Conservation (phyloP, 2,888 invertebrate genomes). For the Caradrina kadenii region DNA sequence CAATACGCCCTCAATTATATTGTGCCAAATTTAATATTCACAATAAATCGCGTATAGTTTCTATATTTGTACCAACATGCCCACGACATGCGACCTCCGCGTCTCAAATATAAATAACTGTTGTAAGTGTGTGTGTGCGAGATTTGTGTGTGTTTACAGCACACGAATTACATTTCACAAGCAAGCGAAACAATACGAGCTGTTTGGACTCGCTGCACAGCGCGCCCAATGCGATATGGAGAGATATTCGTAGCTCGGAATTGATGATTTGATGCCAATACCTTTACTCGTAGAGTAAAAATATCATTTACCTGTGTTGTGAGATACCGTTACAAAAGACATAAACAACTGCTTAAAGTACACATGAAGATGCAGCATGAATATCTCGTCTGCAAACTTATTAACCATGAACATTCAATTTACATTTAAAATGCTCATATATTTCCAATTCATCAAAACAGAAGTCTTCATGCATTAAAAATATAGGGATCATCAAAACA, state of each 20-base stretch:
- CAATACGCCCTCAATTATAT: conserved; percentile 59
- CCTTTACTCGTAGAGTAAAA: neutral
- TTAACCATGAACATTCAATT: conserved; percentile 18
- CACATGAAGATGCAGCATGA: conserved; percentile 3
- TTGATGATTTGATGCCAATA: too few relatives aligned
- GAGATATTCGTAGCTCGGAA: conserved; percentile 17
- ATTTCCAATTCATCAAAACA: conserved; percentile 46
- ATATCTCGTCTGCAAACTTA: neutral
- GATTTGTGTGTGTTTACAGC: conserved; percentile 79
- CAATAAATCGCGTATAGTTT: conserved; percentile 67
- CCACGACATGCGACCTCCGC: conserved; percentile 81
- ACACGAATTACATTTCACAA: conserved; percentile 83
- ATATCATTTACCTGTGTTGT: neutral
- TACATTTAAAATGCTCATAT: conserved; percentile 14
- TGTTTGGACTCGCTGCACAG: conserved; percentile 66
- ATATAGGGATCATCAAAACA: conserved; percentile 54
- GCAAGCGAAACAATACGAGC: conserved; percentile 84
- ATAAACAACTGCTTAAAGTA: neutral
- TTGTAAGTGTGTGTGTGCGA: conserved; percentile 70
- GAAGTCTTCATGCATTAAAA: conserved; percentile 65
- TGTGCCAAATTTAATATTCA: conserved; percentile 66
- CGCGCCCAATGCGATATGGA: conserved; percentile 55
- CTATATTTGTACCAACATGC: conserved; percentile 75
- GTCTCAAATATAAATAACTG: conserved; percentile 82
- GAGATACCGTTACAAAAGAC: neutral